These are phyloP conservation scores for Anthophora plumipes DNA, from an alignment of 2,888 invertebrate genomes.

Conservation along the genomic window DNA sequence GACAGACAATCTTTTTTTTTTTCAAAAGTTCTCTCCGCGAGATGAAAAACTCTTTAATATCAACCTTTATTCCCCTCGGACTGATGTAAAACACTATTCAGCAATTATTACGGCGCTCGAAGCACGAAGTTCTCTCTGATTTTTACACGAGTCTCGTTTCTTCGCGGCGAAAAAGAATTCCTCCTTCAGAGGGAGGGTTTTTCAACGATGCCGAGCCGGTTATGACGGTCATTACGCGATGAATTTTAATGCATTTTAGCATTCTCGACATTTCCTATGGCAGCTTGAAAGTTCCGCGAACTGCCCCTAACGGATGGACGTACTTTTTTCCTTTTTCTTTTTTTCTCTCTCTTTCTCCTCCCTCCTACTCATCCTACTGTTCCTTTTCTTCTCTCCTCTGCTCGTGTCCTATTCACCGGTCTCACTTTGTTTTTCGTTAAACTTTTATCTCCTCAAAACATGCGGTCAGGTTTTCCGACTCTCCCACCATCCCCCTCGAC, in stretches of 20 bases:
- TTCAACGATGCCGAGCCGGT: constrained; percentile 27
- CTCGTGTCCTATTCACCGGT: constrained; percentile 37
- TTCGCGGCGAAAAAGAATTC: constrained; percentile 25
- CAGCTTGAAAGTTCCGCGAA: constrained; percentile 40
- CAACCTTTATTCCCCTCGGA: neutral
- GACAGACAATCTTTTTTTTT: neutral
- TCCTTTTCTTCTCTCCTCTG: neutral
- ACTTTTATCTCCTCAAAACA: constrained; percentile 64
- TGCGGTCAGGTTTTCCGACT: constrained; percentile 50
- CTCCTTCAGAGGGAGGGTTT: constrained; percentile 25
- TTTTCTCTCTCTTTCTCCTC: neutral
- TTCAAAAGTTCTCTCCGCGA: neutral
- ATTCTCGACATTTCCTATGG: constrained; percentile 49
- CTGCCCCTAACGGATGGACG: constrained; percentile 43
- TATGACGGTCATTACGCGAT: constrained; percentile 57
- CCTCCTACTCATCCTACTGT: neutral
- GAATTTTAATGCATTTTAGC: constrained; percentile 59
- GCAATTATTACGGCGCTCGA: constrained; percentile 9
- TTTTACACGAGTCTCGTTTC: constrained; percentile 27
- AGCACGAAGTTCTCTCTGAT: constrained; percentile 15
- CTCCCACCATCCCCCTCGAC: neutral
- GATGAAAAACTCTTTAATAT: neutral
- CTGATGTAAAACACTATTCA: neutral
- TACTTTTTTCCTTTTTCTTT: constrained; percentile 28
- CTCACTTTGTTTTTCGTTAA: constrained; percentile 58